Base-by-base conservation (phyloP, 1,140 invertebrate genomes). In the Drosophila pseudoananassae region DNA sequence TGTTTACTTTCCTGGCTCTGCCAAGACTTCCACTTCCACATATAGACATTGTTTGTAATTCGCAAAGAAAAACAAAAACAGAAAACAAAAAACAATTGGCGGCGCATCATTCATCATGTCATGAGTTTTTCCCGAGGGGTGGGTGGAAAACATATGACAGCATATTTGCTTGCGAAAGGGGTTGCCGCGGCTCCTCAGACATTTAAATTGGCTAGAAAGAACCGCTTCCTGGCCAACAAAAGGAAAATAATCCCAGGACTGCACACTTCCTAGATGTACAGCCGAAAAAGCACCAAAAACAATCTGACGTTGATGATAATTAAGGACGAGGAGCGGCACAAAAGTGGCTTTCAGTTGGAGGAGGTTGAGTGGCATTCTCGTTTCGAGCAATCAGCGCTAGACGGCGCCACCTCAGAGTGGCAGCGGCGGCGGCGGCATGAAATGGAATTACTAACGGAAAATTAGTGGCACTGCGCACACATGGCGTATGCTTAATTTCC, bases 371-470 rank as follows among this genome's bases (percentile, higher is more conserved):
- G 27, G 58, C 58, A 27, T 36, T 36, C 29, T 36, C 50, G 31
- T 29, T 52, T 15, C 15, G 17, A 31, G 14, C 57, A 59, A 50
- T 59, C 47, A 59, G 17, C 45, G 45, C 43, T 43, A 52, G 58
- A n/a, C 52, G 64, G 68, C 68, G 53, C 53, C 66, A 72, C 64
- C 63, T 43, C 69, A 72, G 52, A 63, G 59, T 57, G 49, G n/a
- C 51, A 25, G 51, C 14, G n/a, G 50, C 47, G 65, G 64, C 38
- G 49, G 31, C 27, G 61, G 64, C 66, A 38, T 70, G 51, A 70
- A 76, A 89, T 88, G 76, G 78, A 89, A 88, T 88, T 89, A 83
- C 76, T 66, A 89, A 83, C 79, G 84, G 71, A 88, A 89, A 89
- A 88, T 88, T 88, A 88, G 76, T 75, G 66, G 60, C 58, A 76